phyloP scores from a whole-genome alignment of 2,888 invertebrate species.

The Cephus runcator region DNA sequence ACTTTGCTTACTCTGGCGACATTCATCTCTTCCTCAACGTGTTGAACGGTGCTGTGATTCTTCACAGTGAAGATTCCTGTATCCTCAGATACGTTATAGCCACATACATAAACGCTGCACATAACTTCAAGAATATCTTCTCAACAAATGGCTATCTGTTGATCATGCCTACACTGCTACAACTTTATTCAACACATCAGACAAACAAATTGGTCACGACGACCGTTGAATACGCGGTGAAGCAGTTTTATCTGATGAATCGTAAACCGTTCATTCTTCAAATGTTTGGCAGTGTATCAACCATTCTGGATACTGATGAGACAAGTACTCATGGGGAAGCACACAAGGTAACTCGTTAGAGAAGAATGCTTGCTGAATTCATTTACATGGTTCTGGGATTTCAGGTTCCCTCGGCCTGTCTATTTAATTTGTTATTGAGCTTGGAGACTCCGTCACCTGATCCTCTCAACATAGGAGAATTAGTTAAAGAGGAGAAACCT shows the following conservation, averaged over 20 bases:
- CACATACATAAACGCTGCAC: conserved; percentile 96
- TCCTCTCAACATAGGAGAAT: conserved; percentile 90
- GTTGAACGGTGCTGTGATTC: conserved; percentile 92
- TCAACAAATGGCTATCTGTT: conserved; percentile 96
- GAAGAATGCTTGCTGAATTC: neutral
- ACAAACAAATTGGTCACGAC: conserved; percentile 95
- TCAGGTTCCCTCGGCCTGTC: conserved; percentile 87
- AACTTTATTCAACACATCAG: conserved; percentile 97
- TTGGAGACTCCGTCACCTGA: conserved; percentile 95
- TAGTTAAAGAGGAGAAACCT: conserved; percentile 91
- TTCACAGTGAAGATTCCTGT: conserved; percentile 97
- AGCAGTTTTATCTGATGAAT: conserved; percentile 98
- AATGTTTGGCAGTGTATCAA: conserved; percentile 99
- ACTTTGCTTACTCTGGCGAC: conserved; percentile 96
- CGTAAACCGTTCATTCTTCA: conserved; percentile 98
- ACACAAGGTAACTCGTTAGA: conserved; percentile 75
- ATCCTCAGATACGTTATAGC: conserved; percentile 96
- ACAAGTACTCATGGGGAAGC: conserved; percentile 90
- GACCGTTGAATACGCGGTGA: conserved; percentile 97
- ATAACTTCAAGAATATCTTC: conserved; percentile 98
- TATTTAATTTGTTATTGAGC: conserved; percentile 91
- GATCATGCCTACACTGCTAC: conserved; percentile 96
- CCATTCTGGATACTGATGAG: conserved; percentile 92
- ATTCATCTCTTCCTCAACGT: conserved; percentile 98
- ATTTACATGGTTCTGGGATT: conserved; percentile 30